Conservation (phyloP, 2,113 vertebrate genomes). For the Arenaria interpres region DNA sequence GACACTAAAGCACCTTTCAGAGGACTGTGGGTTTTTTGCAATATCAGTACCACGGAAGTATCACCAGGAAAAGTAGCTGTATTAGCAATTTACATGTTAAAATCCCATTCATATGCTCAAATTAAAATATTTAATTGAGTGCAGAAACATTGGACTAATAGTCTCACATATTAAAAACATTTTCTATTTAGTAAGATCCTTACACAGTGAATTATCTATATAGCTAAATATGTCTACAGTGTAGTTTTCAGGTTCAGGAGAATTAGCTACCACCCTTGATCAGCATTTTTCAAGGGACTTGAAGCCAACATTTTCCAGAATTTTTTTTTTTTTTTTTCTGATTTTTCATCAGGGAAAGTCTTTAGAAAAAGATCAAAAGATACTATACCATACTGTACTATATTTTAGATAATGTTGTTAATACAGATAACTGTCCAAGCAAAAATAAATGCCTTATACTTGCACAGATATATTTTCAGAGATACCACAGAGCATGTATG, state of each 20-base stretch:
- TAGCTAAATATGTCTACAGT: not conserved
- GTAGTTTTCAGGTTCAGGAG: not conserved
- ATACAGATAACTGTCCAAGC: not conserved
- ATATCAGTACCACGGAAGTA: not conserved
- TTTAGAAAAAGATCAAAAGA: not conserved
- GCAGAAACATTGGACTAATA: not conserved
- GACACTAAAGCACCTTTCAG: not conserved
- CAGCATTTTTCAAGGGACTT: not conserved
- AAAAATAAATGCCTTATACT: not conserved
- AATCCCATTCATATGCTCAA: not conserved
- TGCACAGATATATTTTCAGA: not conserved
- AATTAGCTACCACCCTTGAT: not conserved
- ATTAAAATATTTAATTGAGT: not conserved
- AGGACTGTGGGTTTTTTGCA: not conserved
- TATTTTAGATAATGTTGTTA: not conserved
- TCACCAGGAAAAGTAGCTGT: not conserved
- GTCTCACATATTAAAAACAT: not conserved
- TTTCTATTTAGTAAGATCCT: not conserved
- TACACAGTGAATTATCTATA: not conserved
- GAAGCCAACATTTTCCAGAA: not conserved
- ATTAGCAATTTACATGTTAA: not conserved
- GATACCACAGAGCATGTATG: not conserved
- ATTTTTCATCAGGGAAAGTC: not conserved
- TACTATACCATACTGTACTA: not conserved
- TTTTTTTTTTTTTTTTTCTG: not conserved